Base-by-base conservation (phyloP, 2,113 vertebrate species). In the Ameiurus melas region DNA sequence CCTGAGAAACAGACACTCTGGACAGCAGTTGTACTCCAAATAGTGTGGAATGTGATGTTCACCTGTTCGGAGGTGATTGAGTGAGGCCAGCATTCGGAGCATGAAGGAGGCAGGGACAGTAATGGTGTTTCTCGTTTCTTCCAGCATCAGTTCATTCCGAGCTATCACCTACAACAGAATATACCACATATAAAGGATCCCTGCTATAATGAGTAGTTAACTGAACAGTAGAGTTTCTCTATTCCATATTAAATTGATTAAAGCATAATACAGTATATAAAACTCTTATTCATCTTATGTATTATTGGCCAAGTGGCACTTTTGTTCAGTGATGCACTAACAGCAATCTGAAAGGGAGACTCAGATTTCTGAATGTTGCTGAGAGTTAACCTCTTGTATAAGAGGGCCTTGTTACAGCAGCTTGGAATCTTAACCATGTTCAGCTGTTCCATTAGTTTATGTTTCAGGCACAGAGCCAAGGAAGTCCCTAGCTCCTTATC, bases 31-130 rank as follows among this genome's bases (percentile, higher is more conserved):
- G 36, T 84, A 84, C 25, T 39, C 43, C 43, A 87, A 64, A 78
- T 43, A 66, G 64, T 64, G 25, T 55, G 36, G 8, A 33, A 10
- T 84, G 51, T n/a, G 6, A 16, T 10, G 13, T 94, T 94, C 88
- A 99, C 98, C 98, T 94, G 98, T 97, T 95, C 98, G 96, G 93
- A 99, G 98, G 90, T 99, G 98, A 93, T 99, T 99, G 88, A 99
- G 92, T 0, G 98, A 99, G 58, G 98, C 98, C 94, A 99, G 92
- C 98, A 99, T 99, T 90, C 98, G 94, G 88, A 99, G 94, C 98
- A 99, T 99, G 93, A 99, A 99, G 78, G 98, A 99, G 82, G 98
- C 98, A 47, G 98, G 98, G 89, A 99, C 98, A 27, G 98, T 99
- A 89, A 99, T 99, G 89, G 98, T 99, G 93, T 99, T 99, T 92